Base-by-base conservation (phyloP, 2,888 invertebrate species). In the Entomobrya multifasciata region DNA sequence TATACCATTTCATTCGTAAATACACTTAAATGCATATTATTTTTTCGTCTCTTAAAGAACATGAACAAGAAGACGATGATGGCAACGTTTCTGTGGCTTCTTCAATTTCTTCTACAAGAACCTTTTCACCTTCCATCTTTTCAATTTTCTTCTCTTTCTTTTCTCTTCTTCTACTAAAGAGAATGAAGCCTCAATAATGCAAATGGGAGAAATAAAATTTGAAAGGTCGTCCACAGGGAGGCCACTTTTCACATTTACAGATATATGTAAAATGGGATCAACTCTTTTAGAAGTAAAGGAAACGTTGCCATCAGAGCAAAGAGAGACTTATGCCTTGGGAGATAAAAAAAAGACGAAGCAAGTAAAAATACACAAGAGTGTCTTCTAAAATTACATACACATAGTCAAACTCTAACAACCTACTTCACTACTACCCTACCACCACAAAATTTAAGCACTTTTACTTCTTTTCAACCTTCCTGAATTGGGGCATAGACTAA, bases 121-220 rank as follows among this genome's bases (percentile, higher is more conserved):
- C 78, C 78, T 78, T n/a, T 78, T 78, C 78, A 78, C 78, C 62
- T 78, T 78, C 78, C 44, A 44, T 62, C 78, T 60, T 83, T 74
- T 60, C 82, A 82, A 82, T 82, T 82, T 74, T 57, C 25, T 65
- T 11, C n/a, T 62, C 49, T 83, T 74, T 52, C 52, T 22, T 17
- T 30, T 62, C 22, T 20, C 25, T 22, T 20, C 10, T 36, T 22
- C n/a, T 57, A 15, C 30, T 44, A 57, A 55, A 70, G 44, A 67
- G 78, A 70, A 77, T 85, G 83, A 77, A 83, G 74, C 78, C 70
- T 85, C 84, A 78, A 85, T 85, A 85, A 85, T 85, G 84, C 84
- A 85, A 85, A 85, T 85, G 78, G 77, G 84, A 85, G 87, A 88
- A 88, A 83, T 89, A 83, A 89, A 88, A 84, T 89, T 89, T 86